These are phyloP conservation scores for Lithophane semibrunnea DNA, from an alignment of 2,888 invertebrate genomes.

Conservation along the genomic window DNA sequence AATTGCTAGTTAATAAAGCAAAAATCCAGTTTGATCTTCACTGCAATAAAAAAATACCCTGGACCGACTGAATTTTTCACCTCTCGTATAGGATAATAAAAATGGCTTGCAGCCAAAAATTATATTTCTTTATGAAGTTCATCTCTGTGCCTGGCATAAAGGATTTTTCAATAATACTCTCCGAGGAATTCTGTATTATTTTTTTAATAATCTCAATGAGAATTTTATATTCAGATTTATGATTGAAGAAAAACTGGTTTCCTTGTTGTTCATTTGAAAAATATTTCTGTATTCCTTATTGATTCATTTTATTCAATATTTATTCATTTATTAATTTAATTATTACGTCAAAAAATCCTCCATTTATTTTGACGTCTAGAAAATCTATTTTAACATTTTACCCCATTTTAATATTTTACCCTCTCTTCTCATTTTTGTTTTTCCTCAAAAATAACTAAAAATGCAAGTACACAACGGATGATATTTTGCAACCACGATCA, in stretches of 20 bases:
- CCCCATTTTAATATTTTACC: not conserved
- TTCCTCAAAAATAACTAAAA: constrained; percentile 29
- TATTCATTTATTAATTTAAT: too few relatives aligned
- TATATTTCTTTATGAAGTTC: constrained; percentile 49
- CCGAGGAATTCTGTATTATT: not conserved
- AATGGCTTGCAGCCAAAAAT: constrained; percentile 54
- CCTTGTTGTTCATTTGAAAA: not conserved
- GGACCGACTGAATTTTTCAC: constrained; percentile 35
- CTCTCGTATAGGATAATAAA: constrained; percentile 44
- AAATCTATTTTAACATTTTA: not conserved
- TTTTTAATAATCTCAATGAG: not conserved
- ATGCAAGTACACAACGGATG: constrained; percentile 19
- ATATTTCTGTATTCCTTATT: not conserved
- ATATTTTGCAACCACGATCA: constrained; percentile 50
- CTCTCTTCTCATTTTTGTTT: not conserved
- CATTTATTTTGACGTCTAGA: not conserved
- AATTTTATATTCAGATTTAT: not conserved
- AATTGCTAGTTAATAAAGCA: not conserved
- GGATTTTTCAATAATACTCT: constrained; percentile 24
- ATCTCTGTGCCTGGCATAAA: constrained; percentile 36
- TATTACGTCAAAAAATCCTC: not conserved
- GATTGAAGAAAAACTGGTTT: not conserved
- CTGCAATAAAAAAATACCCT: constrained; percentile 12
- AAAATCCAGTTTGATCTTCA: constrained; percentile 18
- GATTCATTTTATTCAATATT: not conserved